Evolutionary conservation across 2,888 invertebrate species (phyloP).

Genomic region (Sialis fuliginosa): DNA sequence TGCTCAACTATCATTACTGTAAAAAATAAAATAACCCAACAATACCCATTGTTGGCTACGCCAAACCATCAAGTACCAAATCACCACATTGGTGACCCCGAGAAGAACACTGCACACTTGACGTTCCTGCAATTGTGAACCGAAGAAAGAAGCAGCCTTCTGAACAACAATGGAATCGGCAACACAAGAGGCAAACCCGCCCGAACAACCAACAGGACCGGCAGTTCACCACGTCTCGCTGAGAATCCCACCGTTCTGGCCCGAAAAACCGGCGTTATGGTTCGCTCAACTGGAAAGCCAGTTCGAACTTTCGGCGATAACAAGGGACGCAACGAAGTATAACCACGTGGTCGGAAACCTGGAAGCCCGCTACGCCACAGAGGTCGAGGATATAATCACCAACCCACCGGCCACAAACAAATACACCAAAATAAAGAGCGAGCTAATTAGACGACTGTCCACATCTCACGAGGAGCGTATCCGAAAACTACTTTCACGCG

Average conservation of each 20-base stretch:
- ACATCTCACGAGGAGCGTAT: neutral
- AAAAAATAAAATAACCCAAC: no score
- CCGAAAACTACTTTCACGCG: constrained; percentile 8
- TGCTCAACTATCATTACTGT: no score
- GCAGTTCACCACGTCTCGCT: no score
- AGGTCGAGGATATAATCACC: constrained; percentile 13
- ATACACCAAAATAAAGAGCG: constrained; percentile 12
- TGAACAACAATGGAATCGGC: no score
- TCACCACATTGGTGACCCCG: no score
- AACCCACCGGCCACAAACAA: constrained; percentile 10
- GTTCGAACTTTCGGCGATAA: constrained; percentile 9
- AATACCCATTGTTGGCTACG: no score
- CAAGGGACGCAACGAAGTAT: constrained; percentile 10
- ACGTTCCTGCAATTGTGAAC: no score
- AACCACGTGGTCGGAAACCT: constrained; percentile 9
- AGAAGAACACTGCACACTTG: no score
- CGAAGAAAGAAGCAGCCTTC: no score
- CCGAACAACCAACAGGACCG: no score
- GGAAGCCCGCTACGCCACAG: constrained; percentile 10
- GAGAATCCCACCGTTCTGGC: neutral
- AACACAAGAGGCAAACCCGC: no score
- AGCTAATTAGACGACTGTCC: constrained; percentile 10
- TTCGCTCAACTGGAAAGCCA: constrained; percentile 10
- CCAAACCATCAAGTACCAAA: no score
- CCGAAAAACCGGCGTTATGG: constrained; percentile 12